phyloP scores from a whole-genome alignment of 92 coral and sea anemone species.

The Phenganax marumi region DNA sequence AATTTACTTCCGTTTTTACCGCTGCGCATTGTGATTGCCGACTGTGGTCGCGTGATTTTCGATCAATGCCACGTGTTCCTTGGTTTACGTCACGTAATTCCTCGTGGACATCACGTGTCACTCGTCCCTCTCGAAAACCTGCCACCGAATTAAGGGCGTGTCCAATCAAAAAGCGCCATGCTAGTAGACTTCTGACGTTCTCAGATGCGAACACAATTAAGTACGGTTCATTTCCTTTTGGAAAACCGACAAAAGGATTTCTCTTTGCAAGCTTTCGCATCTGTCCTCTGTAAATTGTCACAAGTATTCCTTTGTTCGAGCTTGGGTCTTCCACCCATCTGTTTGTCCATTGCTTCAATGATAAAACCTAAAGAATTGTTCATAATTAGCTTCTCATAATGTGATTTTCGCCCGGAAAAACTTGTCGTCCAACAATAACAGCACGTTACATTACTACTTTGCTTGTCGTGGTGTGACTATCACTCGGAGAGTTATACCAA shows the following conservation, averaged over 20 bases:
- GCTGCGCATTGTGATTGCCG: slow-evolving; percentile 19
- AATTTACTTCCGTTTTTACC: not conserved
- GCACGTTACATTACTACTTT: no score
- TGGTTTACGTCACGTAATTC: not conserved
- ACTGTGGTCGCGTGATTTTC: not conserved
- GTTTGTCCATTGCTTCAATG: slow-evolving; percentile 20
- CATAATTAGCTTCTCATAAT: no score
- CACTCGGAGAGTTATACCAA: no score
- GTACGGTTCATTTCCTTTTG: slow-evolving; percentile 24
- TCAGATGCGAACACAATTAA: slow-evolving; percentile 13
- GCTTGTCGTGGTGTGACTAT: no score
- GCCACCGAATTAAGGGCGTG: slow-evolving; percentile 26
- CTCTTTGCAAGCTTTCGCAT: not conserved
- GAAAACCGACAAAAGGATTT: slow-evolving; percentile 31
- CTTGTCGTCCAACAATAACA: no score
- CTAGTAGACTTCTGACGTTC: not conserved
- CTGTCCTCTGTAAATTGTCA: slow-evolving; percentile 13
- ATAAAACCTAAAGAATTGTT: not conserved
- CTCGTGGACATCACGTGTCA: not conserved
- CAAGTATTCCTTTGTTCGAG: slow-evolving; percentile 26
- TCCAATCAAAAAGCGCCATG: slow-evolving; percentile 10
- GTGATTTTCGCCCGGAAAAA: no score
- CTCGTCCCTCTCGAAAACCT: not conserved
- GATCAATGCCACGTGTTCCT: not conserved
- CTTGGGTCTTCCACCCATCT: slow-evolving; percentile 19